Conservation (phyloP, 2,888 invertebrate species). For the Dione vanillae region DNA sequence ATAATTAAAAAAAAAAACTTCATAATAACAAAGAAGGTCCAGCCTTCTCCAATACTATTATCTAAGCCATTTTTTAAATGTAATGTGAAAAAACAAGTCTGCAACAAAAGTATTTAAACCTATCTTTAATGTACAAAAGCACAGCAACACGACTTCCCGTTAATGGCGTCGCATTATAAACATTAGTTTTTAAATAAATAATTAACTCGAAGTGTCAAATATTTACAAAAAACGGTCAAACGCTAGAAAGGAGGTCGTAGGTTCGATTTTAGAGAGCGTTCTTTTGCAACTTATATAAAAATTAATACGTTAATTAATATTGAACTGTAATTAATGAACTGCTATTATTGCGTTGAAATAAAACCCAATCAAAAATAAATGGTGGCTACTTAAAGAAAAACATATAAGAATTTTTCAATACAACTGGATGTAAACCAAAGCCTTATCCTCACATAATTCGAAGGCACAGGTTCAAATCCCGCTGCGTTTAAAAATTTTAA, state of each 20-base stretch:
- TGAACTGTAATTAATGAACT: too few species aligned
- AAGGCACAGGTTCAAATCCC: too few species aligned
- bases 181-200: not conserved
- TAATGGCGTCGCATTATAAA: not conserved
- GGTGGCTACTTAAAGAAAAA: too few species aligned
- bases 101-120: not conserved
- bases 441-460: too few species aligned
- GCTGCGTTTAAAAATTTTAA: too few species aligned
- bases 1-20: too few species aligned
- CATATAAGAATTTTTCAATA: too few species aligned
- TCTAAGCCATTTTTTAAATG: not conserved
- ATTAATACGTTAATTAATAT: too few species aligned
- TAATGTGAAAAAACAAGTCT: not conserved
- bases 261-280: conserved; percentile 18
- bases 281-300: not conserved
- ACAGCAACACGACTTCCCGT: not conserved
- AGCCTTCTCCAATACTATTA: conserved; percentile 13
- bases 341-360: too few species aligned
- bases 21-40: conserved; percentile 17
- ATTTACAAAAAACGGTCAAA: conserved; percentile 28
- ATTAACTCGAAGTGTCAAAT: conserved; percentile 17
- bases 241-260: conserved; percentile 13
- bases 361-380: too few species aligned
- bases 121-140: conserved; percentile 8
- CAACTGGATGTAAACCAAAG: too few species aligned